Evolutionary conservation across 2,888 invertebrate species (phyloP).

Genomic region (Entomobrya multifasciata): DNA sequence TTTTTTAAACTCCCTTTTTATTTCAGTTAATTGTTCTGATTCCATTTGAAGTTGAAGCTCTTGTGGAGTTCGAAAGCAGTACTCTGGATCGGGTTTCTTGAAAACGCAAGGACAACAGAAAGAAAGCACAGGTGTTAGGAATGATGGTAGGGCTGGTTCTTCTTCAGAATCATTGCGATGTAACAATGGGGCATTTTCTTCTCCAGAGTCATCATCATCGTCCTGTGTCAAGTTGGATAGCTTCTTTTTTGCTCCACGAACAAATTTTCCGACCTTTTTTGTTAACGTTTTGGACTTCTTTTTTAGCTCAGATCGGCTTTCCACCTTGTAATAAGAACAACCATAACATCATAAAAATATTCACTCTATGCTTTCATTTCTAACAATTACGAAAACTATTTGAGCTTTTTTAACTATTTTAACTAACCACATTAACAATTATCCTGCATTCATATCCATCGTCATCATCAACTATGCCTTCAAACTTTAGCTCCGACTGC

Average conservation of each 20-base stretch:
- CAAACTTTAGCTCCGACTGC: constrained; percentile 34
- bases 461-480: constrained; percentile 36
- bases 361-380: no score
- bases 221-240: neutral
- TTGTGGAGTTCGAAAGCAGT: constrained; percentile 21
- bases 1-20: constrained; percentile 1
- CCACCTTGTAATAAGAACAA: constrained; percentile 15
- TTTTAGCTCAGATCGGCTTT: constrained; percentile 24
- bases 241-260: constrained; percentile 34
- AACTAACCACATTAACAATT: constrained; percentile 57
- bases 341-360: no score
- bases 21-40: constrained; percentile 43
- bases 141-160: neutral
- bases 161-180: neutral
- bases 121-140: neutral
- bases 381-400: no score
- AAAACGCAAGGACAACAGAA: constrained; percentile 38
- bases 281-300: constrained; percentile 13
- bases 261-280: constrained; percentile 39
- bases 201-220: neutral
- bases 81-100: neutral
- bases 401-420: no score
- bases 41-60: constrained; percentile 38
- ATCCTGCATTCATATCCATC: constrained; percentile 48
- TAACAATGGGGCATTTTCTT: constrained; percentile 54